A percentile compares a stretch with the other conserved stretches of the same genome.
Conservation (phyloP, 2,888 invertebrate species). For the Reticulitermes lucifugus region DNA sequence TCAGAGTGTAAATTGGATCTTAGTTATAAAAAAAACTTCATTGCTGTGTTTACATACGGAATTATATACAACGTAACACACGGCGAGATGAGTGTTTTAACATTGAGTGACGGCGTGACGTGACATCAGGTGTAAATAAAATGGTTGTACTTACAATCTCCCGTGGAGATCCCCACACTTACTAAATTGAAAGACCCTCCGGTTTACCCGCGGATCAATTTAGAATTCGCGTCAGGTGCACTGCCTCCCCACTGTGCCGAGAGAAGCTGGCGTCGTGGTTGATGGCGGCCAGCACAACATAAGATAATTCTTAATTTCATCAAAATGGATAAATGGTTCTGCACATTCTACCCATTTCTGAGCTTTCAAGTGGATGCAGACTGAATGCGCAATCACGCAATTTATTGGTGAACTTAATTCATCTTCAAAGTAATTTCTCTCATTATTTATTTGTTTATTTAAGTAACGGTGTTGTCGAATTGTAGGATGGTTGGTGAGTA, state of each 20-base stretch:
- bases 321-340: neutral
- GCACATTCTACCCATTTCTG: too few species aligned
- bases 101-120: constrained; percentile 36
- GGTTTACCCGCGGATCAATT: constrained; percentile 15
- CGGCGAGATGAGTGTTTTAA: constrained; percentile 24
- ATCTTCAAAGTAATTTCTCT: too few species aligned
- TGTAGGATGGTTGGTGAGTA: too few species aligned
- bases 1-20: constrained; percentile 34
- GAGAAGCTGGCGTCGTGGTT: neutral
- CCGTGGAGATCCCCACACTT: constrained; percentile 29
- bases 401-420: too few species aligned
- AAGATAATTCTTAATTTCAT: constrained; percentile 3
- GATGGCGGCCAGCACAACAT: neutral
- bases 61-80: constrained; percentile 7
- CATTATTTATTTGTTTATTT: too few species aligned
- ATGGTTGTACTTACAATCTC: constrained; percentile 21
- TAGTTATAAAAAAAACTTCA: constrained; percentile 18
- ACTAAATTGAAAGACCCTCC: constrained; percentile 34
- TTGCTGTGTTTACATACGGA: constrained; percentile 36
- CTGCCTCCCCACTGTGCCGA: neutral
- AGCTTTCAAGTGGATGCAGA: neutral
- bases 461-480: too few species aligned
- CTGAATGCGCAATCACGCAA: neutral
- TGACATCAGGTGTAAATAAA: constrained; percentile 34
- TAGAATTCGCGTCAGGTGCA: constrained; percentile 26